phyloP scores from a whole-genome alignment of 2,113 vertebrate species.

The Nothoprocta perdicaria region DNA sequence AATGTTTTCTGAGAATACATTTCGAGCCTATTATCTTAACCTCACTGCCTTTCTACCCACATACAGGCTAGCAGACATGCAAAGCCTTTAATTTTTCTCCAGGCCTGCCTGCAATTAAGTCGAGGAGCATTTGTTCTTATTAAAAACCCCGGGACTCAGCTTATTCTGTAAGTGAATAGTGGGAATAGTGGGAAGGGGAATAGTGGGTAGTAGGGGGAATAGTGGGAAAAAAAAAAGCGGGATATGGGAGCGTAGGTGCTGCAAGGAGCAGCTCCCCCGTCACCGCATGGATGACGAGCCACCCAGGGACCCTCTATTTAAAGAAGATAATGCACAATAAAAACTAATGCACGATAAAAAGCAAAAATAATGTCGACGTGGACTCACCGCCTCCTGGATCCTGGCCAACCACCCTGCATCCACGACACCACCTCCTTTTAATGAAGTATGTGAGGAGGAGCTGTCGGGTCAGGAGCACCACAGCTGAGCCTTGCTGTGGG shows the following conservation, averaged over 20 bases:
- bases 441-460: not conserved
- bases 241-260: not conserved
- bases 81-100: conserved; percentile 66
- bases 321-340: not conserved
- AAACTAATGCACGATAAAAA: not conserved
- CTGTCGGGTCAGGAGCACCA: not conserved
- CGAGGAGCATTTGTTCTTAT: conserved; percentile 17
- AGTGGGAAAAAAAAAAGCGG: not conserved
- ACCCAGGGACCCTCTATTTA: not conserved
- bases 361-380: not conserved
- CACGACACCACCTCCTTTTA: not conserved
- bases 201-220: too few relatives aligned
- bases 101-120: conserved; percentile 56
- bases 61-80: conserved; percentile 55
- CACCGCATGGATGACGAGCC: not conserved
- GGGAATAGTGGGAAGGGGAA: too few relatives aligned
- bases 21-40: conserved; percentile 69
- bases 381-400: not conserved
- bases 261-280: not conserved
- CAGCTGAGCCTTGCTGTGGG: not conserved
- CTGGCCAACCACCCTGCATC: not conserved
- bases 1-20: conserved; percentile 61
- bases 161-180: not conserved
- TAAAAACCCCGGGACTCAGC: conserved; percentile 31
- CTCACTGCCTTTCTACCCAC: conserved; percentile 71